Base-by-base conservation (phyloP, 2,888 invertebrate species). In the Oegoconia quadripuncta region DNA sequence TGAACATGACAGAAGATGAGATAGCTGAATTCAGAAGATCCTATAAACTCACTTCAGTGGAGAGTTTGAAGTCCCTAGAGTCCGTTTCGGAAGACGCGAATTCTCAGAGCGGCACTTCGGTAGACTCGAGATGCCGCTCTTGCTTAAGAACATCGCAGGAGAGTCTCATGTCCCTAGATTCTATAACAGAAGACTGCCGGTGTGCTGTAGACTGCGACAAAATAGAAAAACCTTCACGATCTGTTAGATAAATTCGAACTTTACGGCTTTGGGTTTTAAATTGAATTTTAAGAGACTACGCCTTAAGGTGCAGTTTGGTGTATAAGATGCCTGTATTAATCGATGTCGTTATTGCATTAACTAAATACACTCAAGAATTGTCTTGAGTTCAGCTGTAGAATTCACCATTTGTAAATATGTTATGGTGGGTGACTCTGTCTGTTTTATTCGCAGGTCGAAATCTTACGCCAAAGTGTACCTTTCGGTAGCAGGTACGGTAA, bases 1-100 rank as follows among this genome's bases (percentile, higher is more conserved):
- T 88, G 4, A 88, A 88, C 44, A 84, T 87, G 81, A 79, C 74
- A 8, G 87, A 87, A 2, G 88, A 88, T 2, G 88, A 88, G 9
- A 82, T 87, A 1, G 79, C 81, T 0, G 87, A 88, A 12, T 82
- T 87, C 18, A 57, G 86, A 22, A 56, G 80, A 1, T 83, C 86
- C 0, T 83, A 86, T 31, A 83, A 84, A 47, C 42, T 84, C 0
- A 86, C 88, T 0, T 88, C 87, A 0, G 78, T 86, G 0, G 88
- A 88, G 34, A 87, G 87, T 50, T 43, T 88, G 3, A 64, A 59
- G 12, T 87, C 87, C 0, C 39, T 88, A 1, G 88, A 88, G 20
- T 88, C 87, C 0, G 88, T 88, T 0, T 88, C 87, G 0, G 88
- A 88, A 41, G 86, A 87, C 30, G 82, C 82, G 0, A 76, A 75